phyloP scores from a whole-genome alignment of 2,113 vertebrate genomes.

The Eulemur rufifrons region DNA sequence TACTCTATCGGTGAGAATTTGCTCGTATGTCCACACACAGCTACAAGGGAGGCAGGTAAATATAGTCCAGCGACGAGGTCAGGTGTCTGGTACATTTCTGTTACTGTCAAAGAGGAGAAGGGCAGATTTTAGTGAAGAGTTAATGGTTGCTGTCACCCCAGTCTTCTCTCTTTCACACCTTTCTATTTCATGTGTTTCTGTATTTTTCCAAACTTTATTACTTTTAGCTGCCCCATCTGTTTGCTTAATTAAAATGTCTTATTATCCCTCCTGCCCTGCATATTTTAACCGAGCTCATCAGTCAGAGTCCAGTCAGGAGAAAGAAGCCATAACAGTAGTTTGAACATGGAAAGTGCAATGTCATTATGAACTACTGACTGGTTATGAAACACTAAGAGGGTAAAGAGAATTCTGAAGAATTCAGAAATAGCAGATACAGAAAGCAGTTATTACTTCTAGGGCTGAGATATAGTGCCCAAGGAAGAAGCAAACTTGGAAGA shows the following conservation, averaged over 20 bases:
- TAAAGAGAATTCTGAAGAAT: not conserved
- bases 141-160: not conserved
- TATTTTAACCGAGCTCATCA: not conserved
- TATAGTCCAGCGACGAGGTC: not conserved
- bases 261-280: not conserved
- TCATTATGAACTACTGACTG: not conserved
- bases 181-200: not conserved
- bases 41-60: not conserved
- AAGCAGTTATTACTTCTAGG: not conserved
- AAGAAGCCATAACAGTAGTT: not conserved
- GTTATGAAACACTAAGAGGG: not conserved
- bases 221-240: not conserved
- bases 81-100: not conserved
- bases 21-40: not conserved
- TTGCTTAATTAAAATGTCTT: not conserved
- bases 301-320: not conserved
- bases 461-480: not conserved
- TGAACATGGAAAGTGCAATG: not conserved
- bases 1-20: not conserved
- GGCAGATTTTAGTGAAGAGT: not conserved
- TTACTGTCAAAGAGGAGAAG: not conserved
- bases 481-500: not conserved
- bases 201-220: not conserved
- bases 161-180: not conserved
- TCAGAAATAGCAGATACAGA: not conserved